Evolutionary conservation across 1,140 invertebrate genomes (phyloP).

Genomic region (Homarus americanus): DNA sequence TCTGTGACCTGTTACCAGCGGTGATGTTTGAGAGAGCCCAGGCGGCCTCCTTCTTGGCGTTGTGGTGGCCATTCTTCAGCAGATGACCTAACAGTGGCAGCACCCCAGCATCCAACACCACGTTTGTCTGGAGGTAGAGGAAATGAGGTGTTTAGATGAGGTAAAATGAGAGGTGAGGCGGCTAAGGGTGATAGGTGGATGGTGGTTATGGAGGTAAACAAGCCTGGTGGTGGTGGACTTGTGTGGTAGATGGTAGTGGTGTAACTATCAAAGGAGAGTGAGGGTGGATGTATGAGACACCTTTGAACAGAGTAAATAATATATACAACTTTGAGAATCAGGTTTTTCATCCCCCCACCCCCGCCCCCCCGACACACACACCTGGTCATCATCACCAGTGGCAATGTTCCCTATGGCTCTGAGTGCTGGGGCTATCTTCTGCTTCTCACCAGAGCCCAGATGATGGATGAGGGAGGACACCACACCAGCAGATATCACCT

Average conservation of each 20-base stretch:
- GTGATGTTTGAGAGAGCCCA: slow-evolving; percentile 99
- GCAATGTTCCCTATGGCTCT: slow-evolving; percentile 99
- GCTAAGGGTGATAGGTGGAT: no score
- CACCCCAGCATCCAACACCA: slow-evolving; percentile 89
- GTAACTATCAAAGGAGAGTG: no score
- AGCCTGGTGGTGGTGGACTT: no score
- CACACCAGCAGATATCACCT: slow-evolving; percentile 85
- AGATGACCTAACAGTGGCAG: slow-evolving; percentile 82
- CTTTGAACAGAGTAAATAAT: no score
- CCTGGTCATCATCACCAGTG: slow-evolving; percentile 97
- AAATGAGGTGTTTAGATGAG: no score
- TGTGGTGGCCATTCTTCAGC: slow-evolving; percentile 86
- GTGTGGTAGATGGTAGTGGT: no score
- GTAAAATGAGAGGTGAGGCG: no score
- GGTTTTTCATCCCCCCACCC: no score
- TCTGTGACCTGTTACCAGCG: slow-evolving; percentile 97
- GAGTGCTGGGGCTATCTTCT: slow-evolving; percentile 94
- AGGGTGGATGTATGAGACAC: no score
- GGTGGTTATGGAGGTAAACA: no score
- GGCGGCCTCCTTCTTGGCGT: slow-evolving; percentile 92
- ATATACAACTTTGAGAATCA: no score
- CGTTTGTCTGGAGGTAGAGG: slow-evolving; percentile 84
- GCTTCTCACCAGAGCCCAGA: slow-evolving; percentile 82
- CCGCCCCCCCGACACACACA: not conserved
- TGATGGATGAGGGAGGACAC: slow-evolving; percentile 88